Base-by-base conservation (phyloP, 2,113 vertebrate species). In the Tiliqua scincoides region DNA sequence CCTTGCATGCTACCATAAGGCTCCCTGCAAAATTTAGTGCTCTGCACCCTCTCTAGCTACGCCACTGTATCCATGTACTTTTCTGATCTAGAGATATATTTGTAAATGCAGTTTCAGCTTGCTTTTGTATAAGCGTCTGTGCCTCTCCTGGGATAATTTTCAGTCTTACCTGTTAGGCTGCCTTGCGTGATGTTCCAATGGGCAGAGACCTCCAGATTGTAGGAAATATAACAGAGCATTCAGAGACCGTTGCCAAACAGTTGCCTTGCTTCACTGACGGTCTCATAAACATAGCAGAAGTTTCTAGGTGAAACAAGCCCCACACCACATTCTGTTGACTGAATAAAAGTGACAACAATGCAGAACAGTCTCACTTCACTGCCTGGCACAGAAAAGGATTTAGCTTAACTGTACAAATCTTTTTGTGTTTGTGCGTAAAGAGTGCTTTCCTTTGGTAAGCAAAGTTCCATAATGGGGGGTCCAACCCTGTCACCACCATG, bases 381-480 rank as follows among this genome's bases (percentile, higher is more conserved):
- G 43, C 83, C n/a, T 77, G 86, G 96, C 91, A 94, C 97, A 96
- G 95, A 93, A 95, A 83, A 15, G 94, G 87, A 97, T 97, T 97
- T 90, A 95, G 98, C 98, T 97, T 95, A 93, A 94, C 92, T 93
- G 83, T 87, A 95, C 96, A 96, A 73, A 97, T 96, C 94, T 93
- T 89, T 97, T 95, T 96, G 94, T 94, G 89, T 97, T 95, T 95
- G 95, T 95, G 96, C 67, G 5, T 52, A 89, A 62, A 6, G 88
- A 79, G 82, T 84, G n/a, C 32, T 96, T 97, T 96, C 82, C 95
- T 94, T 95, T 86, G 95, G 96, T 97, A 97, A 97, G 97, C 97
- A 98, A 96, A 97, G 94, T 89, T 3, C 74, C 27, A 18, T 76
- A 48, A 54, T 4, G 7, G 15, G n/a, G 67, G n/a, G n/a, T 4